These are phyloP conservation scores for Intellagama lesueurii DNA, from an alignment of 2,797 vertebrate genomes.

Conservation along the genomic window DNA sequence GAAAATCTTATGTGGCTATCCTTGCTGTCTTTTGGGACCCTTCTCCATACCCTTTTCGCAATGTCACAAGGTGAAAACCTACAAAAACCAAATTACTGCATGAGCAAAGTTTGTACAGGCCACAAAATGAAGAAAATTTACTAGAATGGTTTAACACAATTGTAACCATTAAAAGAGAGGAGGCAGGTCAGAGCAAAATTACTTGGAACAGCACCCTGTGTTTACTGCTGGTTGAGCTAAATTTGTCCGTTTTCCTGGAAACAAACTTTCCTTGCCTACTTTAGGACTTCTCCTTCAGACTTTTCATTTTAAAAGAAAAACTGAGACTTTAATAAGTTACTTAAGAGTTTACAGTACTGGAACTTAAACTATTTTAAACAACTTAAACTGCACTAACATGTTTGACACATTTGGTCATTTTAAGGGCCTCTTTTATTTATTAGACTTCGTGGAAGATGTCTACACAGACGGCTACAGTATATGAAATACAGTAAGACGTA, in stretches of 20 bases:
- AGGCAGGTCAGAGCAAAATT: background rate
- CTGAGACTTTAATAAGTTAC: background rate
- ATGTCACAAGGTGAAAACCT: background rate
- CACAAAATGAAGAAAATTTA: background rate
- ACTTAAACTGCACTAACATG: background rate
- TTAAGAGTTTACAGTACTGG: background rate
- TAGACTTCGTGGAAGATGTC: background rate
- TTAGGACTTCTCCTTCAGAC: background rate
- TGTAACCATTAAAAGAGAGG: background rate
- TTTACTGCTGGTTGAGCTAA: background rate
- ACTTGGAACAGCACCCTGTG: background rate
- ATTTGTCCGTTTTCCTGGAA: background rate
- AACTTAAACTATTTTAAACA: constrained; percentile 4
- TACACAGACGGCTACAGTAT: background rate
- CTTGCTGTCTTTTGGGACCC: background rate
- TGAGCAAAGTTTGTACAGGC: background rate
- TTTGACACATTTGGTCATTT: background rate
- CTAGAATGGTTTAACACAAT: background rate
- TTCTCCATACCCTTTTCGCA: background rate
- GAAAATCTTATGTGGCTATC: background rate
- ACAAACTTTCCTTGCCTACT: background rate
- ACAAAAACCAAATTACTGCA: background rate
- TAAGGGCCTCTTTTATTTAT: background rate
- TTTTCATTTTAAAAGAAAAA: background rate
- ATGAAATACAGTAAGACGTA: background rate